Evolutionary conservation across 92 coral and sea anemone genomes (phyloP).

Genomic region (Porites lobata): DNA sequence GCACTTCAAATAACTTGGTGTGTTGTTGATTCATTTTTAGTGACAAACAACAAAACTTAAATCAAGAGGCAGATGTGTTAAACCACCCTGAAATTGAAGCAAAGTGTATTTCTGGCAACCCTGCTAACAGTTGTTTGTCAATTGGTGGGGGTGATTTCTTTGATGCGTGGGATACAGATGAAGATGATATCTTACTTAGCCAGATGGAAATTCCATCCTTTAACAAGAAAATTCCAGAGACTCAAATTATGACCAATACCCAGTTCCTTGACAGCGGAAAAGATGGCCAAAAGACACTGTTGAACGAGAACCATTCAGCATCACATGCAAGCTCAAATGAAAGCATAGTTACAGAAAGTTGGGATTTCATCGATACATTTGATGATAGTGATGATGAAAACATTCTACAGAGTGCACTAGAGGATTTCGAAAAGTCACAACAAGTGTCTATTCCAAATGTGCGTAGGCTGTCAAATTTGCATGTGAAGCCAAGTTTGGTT

Average conservation of each 20-base stretch:
- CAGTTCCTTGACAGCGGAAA: conserved; percentile 53
- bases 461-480: conserved; percentile 35
- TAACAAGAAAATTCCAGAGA: conserved; percentile 47
- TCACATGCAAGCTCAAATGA: conserved; percentile 13
- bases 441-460: conserved; percentile 32
- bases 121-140: background rate
- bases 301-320: background rate
- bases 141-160: conserved; percentile 4
- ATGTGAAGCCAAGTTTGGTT: conserved; percentile 8
- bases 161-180: conserved; percentile 71
- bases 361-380: conserved; percentile 79
- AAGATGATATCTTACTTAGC: conserved; percentile 65
- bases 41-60: background rate
- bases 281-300: background rate
- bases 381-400: conserved; percentile 67
- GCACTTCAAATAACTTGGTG: too few relatives aligned
- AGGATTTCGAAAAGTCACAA: conserved; percentile 64
- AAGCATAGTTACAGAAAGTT: conserved; percentile 70
- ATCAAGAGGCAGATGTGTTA: background rate
- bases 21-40: background rate
- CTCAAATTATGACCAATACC: conserved; percentile 64
- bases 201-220: conserved; percentile 74
- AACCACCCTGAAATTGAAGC: background rate
- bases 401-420: conserved; percentile 74
- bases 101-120: background rate